A percentile compares a stretch with the other conserved stretches of the same genome.
Conservation (phyloP, 2,113 vertebrate genomes). For the Oryctolagus cuniculus region mOryCun1.1 NC_091433.1:64555501-64556000, state of each 20-base stretch:
- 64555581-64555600: conserved; percentile 98
- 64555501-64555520: conserved; percentile 95
- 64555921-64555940: neutral
- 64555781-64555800: conserved; percentile 59
- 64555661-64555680: too few species aligned
- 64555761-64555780: conserved; percentile 46
- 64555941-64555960: neutral
- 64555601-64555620: conserved; percentile 99
- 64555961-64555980: neutral
- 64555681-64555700: accelerated
- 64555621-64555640: conserved; percentile 82
- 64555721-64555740: conserved; percentile 46
- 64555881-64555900: conserved; percentile 17
- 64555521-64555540: conserved; percentile 96
- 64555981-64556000: neutral
- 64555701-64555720: conserved; percentile 54
- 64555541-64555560: conserved; percentile 96
- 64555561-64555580: conserved; percentile 98
- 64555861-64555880: neutral
- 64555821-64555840: neutral
- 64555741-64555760: neutral
- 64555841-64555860: conserved; percentile 52
- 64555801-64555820: conserved; percentile 46
- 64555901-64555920: conserved; percentile 34
- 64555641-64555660: neutral